These are phyloP conservation scores for Acanthis flammea DNA, from an alignment of 2,797 vertebrate genomes.

Conservation along the genomic window DNA sequence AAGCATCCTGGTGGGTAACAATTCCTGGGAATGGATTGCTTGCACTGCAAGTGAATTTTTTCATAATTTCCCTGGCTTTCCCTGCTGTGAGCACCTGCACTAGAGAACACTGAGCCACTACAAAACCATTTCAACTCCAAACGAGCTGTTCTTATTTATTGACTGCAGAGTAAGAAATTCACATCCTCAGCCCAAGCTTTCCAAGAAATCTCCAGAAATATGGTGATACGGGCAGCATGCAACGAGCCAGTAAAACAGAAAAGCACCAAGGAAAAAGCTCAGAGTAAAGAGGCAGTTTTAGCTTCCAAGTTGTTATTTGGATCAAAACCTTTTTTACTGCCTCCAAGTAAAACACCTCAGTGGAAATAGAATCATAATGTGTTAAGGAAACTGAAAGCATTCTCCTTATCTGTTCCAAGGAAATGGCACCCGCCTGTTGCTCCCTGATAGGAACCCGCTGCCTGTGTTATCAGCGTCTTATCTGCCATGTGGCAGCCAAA, in stretches of 20 bases:
- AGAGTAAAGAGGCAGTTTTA: neutral
- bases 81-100: neutral
- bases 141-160: neutral
- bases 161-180: neutral
- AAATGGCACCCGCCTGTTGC: neutral
- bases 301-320: neutral
- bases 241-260: neutral
- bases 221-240: accelerated
- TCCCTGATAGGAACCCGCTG: neutral
- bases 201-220: neutral
- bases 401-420: neutral
- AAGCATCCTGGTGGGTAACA: neutral
- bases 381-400: neutral
- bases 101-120: neutral
- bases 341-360: neutral
- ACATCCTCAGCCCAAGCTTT: neutral
- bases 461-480: neutral
- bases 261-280: neutral
- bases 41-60: neutral
- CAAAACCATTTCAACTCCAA: neutral
- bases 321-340: neutral
- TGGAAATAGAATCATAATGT: neutral
- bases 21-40: neutral
- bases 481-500: neutral
- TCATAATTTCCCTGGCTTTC: neutral